A percentile compares a stretch with the other conserved stretches of the same genome.
phyloP scores from a whole-genome alignment of 2,888 invertebrate genomes.

The Euzetes globulus region DNA sequence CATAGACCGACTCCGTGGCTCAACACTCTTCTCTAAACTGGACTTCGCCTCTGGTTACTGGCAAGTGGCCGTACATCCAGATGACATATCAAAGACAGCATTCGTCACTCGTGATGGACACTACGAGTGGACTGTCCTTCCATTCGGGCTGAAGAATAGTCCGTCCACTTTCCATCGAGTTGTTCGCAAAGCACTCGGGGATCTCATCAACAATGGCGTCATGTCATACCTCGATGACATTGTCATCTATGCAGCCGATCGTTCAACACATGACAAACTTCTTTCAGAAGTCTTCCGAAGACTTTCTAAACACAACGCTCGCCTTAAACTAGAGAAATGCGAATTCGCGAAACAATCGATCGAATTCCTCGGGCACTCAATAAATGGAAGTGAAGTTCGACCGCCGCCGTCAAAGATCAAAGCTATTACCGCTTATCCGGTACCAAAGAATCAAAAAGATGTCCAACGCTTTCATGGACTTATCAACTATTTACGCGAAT shows the following conservation, averaged over 20 bases:
- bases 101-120: constrained; percentile 41
- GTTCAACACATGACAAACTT: constrained; percentile 37
- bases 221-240: constrained; percentile 42
- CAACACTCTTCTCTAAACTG: constrained; percentile 37
- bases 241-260: constrained; percentile 38
- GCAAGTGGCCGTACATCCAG: constrained; percentile 40
- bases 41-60: constrained; percentile 42
- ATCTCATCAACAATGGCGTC: constrained; percentile 39
- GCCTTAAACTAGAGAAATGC: constrained; percentile 41
- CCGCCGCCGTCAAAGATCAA: constrained; percentile 38
- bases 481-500: background rate
- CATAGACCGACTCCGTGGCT: constrained; percentile 39
- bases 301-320: constrained; percentile 36
- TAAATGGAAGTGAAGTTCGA: constrained; percentile 33
- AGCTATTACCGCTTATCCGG: constrained; percentile 37
- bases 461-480: constrained; percentile 40
- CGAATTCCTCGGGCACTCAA: constrained; percentile 41
- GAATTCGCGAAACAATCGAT: constrained; percentile 33
- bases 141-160: constrained; percentile 42
- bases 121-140: constrained; percentile 39
- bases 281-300: constrained; percentile 39
- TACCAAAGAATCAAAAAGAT: constrained; percentile 35
- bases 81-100: constrained; percentile 42
- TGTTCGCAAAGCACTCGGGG: constrained; percentile 39
- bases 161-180: constrained; percentile 42